Percentiles rank a stretch among this genome's conserved stretches.
phyloP scores from a whole-genome alignment of 2,888 invertebrate genomes.

The Mythimna impura region DNA sequence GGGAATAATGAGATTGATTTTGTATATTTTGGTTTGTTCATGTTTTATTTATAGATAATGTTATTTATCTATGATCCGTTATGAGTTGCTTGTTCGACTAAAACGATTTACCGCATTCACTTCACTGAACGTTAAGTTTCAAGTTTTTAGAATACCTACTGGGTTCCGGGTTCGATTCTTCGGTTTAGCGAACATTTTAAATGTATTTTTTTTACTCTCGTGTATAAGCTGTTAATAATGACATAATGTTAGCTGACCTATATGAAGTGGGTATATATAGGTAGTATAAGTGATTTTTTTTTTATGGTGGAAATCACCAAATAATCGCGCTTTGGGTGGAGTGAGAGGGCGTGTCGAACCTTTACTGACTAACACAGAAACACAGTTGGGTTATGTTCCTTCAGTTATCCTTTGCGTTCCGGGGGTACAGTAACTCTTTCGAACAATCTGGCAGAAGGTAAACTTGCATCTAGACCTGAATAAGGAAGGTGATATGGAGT shows the following conservation, averaged over 20 bases:
- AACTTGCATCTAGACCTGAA: neutral
- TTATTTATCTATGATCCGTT: neutral
- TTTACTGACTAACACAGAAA: no score
- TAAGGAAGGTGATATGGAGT: neutral
- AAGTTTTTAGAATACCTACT: neutral
- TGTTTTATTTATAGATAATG: neutral
- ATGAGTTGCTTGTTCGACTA: neutral
- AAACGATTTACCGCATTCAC: neutral
- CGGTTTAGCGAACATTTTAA: neutral
- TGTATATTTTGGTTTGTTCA: constrained; percentile 22
- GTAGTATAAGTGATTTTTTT: no score
- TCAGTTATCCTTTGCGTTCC: no score
- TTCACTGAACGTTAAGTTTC: no score
- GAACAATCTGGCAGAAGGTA: neutral
- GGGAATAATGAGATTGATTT: constrained; percentile 46
- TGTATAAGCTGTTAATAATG: neutral
- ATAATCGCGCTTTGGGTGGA: no score
- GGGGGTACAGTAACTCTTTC: no score
- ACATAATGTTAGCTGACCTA: no score
- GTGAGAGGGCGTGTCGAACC: no score
- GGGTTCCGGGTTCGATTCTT: constrained; percentile 20
- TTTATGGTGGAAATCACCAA: no score
- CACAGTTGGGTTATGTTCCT: no score
- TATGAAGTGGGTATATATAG: no score
- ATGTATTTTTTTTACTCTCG: neutral